phyloP scores from a whole-genome alignment of 2,888 invertebrate genomes.

The Drosophila formosana region DNA sequence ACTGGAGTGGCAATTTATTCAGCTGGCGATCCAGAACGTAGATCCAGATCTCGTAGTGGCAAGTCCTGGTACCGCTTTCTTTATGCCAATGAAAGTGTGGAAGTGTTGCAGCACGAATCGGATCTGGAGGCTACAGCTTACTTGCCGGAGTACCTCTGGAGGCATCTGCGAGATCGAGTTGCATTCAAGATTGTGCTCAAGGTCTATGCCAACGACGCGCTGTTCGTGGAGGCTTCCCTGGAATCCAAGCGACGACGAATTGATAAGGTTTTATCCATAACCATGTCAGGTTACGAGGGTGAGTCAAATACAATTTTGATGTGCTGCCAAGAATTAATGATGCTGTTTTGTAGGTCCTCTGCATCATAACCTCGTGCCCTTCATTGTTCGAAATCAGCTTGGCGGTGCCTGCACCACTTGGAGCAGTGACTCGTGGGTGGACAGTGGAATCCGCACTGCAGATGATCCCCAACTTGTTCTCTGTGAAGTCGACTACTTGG shows the following conservation, averaged over 20 bases:
- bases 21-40: slow-evolving; percentile 3
- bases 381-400: too few relatives aligned
- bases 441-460: too few relatives aligned
- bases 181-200: slow-evolving; percentile 86
- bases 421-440: too few relatives aligned
- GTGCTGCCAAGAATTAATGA: too few relatives aligned
- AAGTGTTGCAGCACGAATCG: slow-evolving; percentile 84
- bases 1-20: slow-evolving; percentile 82
- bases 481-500: too few relatives aligned
- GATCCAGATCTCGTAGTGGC: background rate
- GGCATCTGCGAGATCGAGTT: slow-evolving; percentile 46
- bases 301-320: background rate
- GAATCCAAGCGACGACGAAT: background rate
- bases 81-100: slow-evolving; percentile 84
- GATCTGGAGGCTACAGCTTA: slow-evolving; percentile 87
- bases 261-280: background rate
- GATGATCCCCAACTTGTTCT: too few relatives aligned
- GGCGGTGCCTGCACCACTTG: too few relatives aligned
- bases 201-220: slow-evolving; percentile 86
- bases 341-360: too few relatives aligned
- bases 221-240: slow-evolving; percentile 55
- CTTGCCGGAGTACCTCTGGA: slow-evolving; percentile 85
- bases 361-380: too few relatives aligned
- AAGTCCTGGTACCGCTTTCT: slow-evolving; percentile 81
- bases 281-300: background rate